Evolutionary conservation across 2,113 vertebrate species (phyloP).

Genomic region (Smithornis capensis): DNA sequence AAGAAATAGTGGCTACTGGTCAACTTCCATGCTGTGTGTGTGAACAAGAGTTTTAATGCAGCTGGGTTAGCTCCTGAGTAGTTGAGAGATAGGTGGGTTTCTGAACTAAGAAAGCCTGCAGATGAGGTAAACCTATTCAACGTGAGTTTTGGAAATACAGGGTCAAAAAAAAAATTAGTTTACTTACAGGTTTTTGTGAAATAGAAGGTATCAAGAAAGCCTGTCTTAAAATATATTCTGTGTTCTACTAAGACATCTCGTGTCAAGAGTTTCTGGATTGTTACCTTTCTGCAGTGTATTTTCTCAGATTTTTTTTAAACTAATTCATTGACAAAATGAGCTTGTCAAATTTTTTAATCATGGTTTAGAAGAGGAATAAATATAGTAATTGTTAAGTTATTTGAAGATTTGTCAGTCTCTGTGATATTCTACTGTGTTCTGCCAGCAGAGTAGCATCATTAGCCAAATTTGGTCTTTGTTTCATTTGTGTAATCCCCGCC

Average conservation of each 20-base stretch:
- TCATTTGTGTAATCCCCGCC: not conserved
- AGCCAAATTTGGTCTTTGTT: not conserved
- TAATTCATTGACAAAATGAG: not conserved
- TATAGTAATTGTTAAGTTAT: not conserved
- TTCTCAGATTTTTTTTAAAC: not conserved
- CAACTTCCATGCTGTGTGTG: not conserved
- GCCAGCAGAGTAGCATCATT: not conserved
- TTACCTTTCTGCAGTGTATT: not conserved
- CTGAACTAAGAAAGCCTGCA: not conserved
- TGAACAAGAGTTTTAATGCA: not conserved
- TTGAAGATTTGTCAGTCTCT: not conserved
- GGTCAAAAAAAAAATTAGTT: not conserved
- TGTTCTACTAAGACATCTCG: not conserved
- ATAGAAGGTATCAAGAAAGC: not conserved
- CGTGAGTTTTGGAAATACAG: not conserved
- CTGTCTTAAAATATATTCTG: not conserved
- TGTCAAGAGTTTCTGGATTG: not conserved
- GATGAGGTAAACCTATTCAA: not conserved
- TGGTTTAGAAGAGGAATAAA: not conserved
- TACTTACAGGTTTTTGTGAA: not conserved
- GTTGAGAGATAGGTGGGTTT: not conserved
- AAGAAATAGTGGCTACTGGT: not conserved
- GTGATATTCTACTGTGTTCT: not conserved
- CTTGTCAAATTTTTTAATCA: not conserved
- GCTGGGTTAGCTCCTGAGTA: not conserved